Evolutionary conservation across 2,797 vertebrate genomes (phyloP), one percentile per base, ranked within the genome.

Genomic region (Jordanella pulchra): DNA sequence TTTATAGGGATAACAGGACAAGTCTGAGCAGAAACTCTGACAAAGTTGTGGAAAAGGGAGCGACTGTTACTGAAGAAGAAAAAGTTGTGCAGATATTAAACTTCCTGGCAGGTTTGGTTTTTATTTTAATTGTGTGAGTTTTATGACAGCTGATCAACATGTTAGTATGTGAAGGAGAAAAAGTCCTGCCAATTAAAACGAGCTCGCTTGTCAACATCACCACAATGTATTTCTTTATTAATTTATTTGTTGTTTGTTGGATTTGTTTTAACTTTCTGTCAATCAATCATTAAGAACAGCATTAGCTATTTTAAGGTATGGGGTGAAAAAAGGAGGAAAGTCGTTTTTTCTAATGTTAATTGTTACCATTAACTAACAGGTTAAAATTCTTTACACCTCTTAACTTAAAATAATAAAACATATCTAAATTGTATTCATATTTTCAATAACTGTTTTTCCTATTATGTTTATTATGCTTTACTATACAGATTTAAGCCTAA

Each of bases 61-160:
- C 9, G 2, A 28, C 5, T 25, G 0, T 27, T 32, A n/a, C 0
- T 1, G 0, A 12, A 28, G 25, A 48, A 10, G 6, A 14, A 1
- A 13, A 10, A 1, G 30, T 51, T 17, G 23, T 3, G 5, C 11
- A 4, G 47, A 63, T 63, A 11, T 39, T 27, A 63, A 55, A 32
- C 32, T 6, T 56, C 1, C 25, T 27, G 47, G n/a, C 10, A 13
- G 1, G 6, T 23, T 63, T 63, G 23, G 21, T 6, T 1, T 53
- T 50, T 50, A 50, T 23, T 50, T 7, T 23, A 18, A 23, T 6
- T 50, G 5, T 21, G n/a, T n/a, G 39, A 61, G 21, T 13, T 63
- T 63, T 25, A 25, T 9, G 1, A 25, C 11, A 25, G n/a, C 2
- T 7, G 35, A 14, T 25, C 32, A n/a, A 42, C 12, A 25, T n/a